A percentile compares a stretch with the other conserved stretches of the same genome.
phyloP scores from a whole-genome alignment of 37 sponge, comb jelly and placozoan species.

The Aplysina aerophoba region DNA sequence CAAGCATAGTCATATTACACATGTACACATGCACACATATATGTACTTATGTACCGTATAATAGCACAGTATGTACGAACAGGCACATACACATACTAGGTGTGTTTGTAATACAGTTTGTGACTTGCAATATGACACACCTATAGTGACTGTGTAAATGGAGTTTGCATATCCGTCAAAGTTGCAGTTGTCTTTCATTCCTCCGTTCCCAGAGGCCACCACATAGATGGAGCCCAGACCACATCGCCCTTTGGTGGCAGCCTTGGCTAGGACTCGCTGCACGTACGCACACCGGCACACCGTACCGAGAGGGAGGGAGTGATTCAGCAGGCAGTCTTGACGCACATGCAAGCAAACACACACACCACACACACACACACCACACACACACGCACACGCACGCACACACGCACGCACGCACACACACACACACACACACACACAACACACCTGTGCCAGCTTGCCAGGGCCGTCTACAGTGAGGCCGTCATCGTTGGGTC shows the following conservation, averaged over 20 bases:
- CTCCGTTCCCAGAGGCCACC: constrained; percentile 95
- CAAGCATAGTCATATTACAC: too few species aligned
- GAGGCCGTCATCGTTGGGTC: constrained; percentile 71
- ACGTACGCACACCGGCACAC: neutral
- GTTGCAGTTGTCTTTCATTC: constrained; percentile 84
- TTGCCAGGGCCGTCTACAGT: constrained; percentile 80
- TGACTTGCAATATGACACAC: constrained; percentile 26
- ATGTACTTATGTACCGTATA: neutral
- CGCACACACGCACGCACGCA: neutral
- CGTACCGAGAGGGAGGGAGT: too few species aligned
- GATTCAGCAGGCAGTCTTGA: too few species aligned
- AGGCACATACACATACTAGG: too few species aligned
- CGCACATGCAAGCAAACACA: too few species aligned
- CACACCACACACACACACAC: neutral
- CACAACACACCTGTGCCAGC: constrained; percentile 62
- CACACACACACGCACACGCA: constrained; percentile 6
- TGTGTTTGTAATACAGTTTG: too few species aligned
- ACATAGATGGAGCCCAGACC: constrained; percentile 91
- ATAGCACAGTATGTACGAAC: neutral
- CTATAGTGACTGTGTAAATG: constrained; percentile 84
- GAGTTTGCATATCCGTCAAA: constrained; percentile 96
- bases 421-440: neutral
- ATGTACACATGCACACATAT: neutral
- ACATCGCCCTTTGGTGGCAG: constrained; percentile 70
- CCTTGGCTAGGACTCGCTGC: constrained; percentile 53